Evolutionary conservation across 1,140 invertebrate genomes (phyloP).

Genomic region (Pinna nobilis): DNA sequence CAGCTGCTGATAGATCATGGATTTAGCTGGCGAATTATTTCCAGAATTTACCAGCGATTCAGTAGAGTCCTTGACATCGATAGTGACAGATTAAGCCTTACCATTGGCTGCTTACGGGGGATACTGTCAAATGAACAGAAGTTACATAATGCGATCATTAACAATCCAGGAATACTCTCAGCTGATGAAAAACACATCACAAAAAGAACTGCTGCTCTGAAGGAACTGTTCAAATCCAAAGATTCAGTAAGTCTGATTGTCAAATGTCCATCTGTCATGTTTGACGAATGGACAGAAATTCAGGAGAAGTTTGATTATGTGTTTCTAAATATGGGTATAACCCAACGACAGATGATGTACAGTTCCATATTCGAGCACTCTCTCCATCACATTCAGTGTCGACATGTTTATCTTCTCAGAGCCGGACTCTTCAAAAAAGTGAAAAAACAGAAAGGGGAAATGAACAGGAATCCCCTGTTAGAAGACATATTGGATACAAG

Average conservation of each 20-base stretch:
- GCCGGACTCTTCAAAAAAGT: constrained; percentile 58
- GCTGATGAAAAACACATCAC: background rate
- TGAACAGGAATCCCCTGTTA: constrained; percentile 60
- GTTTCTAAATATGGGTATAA: constrained; percentile 58
- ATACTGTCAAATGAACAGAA: constrained; percentile 1
- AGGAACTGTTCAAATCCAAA: constrained; percentile 43
- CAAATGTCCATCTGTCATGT: constrained; percentile 50
- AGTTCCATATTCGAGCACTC: constrained; percentile 57
- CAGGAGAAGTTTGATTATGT: constrained; percentile 64
- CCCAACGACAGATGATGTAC: constrained; percentile 62
- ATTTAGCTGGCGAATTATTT: background rate
- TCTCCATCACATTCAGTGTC: constrained; percentile 53
- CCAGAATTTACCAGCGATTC: background rate
- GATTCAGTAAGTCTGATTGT: constrained; percentile 45
- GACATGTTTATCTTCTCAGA: constrained; percentile 62
- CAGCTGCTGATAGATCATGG: background rate
- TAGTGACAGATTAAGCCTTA: background rate
- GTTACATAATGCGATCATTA: background rate
- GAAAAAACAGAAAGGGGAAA: constrained; percentile 49
- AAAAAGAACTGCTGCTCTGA: constrained; percentile 33
- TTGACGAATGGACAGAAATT: constrained; percentile 51
- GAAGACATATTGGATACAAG: constrained; percentile 54
- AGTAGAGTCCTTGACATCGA: background rate
- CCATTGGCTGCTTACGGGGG: background rate
- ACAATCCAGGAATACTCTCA: background rate